phyloP scores from a whole-genome alignment of 92 coral and sea anemone species.

The Paramuricea clavata region DNA sequence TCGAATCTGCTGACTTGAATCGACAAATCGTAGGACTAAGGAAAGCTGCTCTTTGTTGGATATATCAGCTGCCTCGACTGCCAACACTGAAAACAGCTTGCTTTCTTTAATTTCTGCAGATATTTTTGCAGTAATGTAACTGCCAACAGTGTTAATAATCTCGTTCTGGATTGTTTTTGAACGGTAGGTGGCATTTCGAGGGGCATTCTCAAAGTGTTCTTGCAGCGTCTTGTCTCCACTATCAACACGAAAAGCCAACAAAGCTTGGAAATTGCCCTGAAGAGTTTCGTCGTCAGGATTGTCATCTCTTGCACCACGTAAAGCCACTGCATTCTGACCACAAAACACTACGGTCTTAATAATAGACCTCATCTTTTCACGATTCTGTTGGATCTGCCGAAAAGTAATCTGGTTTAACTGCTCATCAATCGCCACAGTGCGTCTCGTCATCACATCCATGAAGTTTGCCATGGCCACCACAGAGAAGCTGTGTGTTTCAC shows the following conservation, averaged over 20 bases:
- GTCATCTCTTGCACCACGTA: slow-evolving; percentile 69
- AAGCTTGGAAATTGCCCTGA: slow-evolving; percentile 73
- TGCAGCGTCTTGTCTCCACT: no score
- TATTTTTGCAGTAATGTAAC: slow-evolving; percentile 53
- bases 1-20: not conserved
- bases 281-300: slow-evolving; percentile 60
- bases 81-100: slow-evolving; percentile 36
- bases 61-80: slow-evolving; percentile 61
- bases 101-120: slow-evolving; percentile 8
- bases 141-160: slow-evolving; percentile 61
- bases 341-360: slow-evolving; percentile 72
- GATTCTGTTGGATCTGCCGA: slow-evolving; percentile 65
- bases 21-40: slow-evolving; percentile 63
- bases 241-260: slow-evolving; percentile 70
- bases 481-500: slow-evolving; percentile 21
- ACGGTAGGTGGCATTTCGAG: slow-evolving; percentile 70
- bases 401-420: slow-evolving; percentile 50
- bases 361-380: slow-evolving; percentile 68
- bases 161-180: slow-evolving; percentile 29
- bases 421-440: slow-evolving; percentile 2
- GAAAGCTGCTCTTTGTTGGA: slow-evolving; percentile 70
- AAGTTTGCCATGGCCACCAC: slow-evolving; percentile 43
- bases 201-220: slow-evolving; percentile 68
- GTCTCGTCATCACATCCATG: slow-evolving; percentile 35
- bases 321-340: slow-evolving; percentile 66